These are phyloP conservation scores for Hypena proboscidalis DNA, from an alignment of 2,888 invertebrate genomes.

Conservation along the genomic window DNA sequence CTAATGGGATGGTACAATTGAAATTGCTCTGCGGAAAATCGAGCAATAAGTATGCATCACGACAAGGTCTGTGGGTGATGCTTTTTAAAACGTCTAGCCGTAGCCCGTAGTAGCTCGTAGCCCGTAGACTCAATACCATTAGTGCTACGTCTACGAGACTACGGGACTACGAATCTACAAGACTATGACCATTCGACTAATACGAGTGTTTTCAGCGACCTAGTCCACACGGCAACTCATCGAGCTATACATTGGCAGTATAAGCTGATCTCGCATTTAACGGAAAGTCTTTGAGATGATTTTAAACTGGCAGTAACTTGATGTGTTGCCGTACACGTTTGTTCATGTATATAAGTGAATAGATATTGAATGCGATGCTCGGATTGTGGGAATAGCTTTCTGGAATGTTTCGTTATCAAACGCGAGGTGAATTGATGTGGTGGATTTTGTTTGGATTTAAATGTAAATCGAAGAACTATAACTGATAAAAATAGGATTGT, in stretches of 20 bases:
- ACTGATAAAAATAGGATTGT: too few species aligned
- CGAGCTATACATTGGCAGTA: too few species aligned
- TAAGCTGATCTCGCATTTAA: too few species aligned
- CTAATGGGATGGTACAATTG: conserved; percentile 79
- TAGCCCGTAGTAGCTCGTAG: conserved; percentile 28
- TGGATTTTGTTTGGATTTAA: not conserved
- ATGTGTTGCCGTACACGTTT: too few species aligned
- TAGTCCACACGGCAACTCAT: too few species aligned
- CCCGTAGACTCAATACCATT: conserved; percentile 50
- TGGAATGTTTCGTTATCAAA: conserved; percentile 9
- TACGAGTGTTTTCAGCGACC: conserved; percentile 48
- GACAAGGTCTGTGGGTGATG: conserved; percentile 63
- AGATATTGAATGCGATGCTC: conserved; percentile 54
- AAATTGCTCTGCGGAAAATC: conserved; percentile 76
- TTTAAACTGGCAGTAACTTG: too few species aligned
- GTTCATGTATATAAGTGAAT: conserved; percentile 59
- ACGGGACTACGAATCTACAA: conserved; percentile 16
- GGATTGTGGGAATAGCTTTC: conserved; percentile 34
- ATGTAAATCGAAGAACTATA: too few species aligned
- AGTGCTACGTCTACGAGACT: conserved; percentile 33
- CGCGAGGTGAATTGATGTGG: conserved; percentile 3
- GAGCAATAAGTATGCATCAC: conserved; percentile 83
- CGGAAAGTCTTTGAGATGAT: too few species aligned
- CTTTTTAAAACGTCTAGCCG: conserved; percentile 69
- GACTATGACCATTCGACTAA: conserved; percentile 31